Evolutionary conservation across 2,113 vertebrate genomes (phyloP).

Genomic region (Corynorhinus townsendii): DNA sequence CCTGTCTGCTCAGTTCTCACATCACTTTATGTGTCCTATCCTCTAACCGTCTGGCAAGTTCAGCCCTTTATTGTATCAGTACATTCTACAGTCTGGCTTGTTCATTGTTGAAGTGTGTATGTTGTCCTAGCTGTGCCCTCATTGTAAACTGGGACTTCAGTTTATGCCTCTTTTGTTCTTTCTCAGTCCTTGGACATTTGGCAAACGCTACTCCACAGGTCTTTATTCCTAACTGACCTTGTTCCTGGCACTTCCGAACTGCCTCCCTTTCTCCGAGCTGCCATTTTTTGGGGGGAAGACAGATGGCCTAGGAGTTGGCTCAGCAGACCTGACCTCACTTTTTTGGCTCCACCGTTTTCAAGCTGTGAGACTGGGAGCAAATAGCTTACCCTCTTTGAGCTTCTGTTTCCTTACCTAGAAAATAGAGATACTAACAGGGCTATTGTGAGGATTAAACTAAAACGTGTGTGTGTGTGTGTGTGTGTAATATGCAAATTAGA

Average conservation of each 20-base stretch:
- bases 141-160: background rate
- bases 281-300: background rate
- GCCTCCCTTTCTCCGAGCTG: background rate
- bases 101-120: background rate
- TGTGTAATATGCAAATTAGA: too few relatives aligned
- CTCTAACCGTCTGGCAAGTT: background rate
- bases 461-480: too few relatives aligned
- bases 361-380: background rate
- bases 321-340: background rate
- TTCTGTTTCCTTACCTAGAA: background rate
- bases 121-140: background rate
- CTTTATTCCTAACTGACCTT: background rate
- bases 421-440: background rate
- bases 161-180: background rate
- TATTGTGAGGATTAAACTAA: conserved; percentile 14
- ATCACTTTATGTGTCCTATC: background rate
- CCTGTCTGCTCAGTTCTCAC: background rate
- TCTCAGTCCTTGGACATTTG: background rate
- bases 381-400: background rate
- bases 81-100: background rate
- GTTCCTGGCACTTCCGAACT: background rate
- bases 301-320: background rate
- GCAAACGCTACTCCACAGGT: background rate
- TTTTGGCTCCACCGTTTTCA: background rate
- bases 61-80: background rate